These are phyloP conservation scores for Montipora capitata DNA, from an alignment of 92 coral and sea anemone genomes.

Conservation along the genomic window DNA sequence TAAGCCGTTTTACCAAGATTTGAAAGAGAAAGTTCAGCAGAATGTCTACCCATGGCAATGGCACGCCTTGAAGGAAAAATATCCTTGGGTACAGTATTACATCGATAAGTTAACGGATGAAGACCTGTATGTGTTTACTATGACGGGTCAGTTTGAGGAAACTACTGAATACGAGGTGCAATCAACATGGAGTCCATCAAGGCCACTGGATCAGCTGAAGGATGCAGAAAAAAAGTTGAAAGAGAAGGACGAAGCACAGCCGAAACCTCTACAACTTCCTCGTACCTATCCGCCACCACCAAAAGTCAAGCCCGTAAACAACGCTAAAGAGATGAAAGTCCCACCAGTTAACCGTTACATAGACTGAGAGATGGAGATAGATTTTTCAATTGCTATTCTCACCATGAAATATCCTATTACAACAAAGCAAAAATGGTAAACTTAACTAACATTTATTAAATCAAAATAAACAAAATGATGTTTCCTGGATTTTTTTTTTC, in stretches of 20 bases:
- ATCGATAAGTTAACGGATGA: conserved; percentile 40
- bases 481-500: no score
- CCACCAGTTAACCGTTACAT: no score
- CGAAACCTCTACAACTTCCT: conserved; percentile 10
- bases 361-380: no score
- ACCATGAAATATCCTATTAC: no score
- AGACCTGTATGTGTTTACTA: conserved; percentile 42
- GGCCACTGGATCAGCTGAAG: conserved; percentile 1
- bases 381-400: no score
- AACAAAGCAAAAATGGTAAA: no score
- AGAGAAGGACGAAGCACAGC: neutral
- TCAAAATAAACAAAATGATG: no score
- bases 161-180: conserved; percentile 36
- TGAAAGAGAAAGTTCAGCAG: conserved; percentile 54
- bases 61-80: conserved; percentile 54
- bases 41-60: conserved; percentile 69
- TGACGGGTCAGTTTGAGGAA: conserved; percentile 52
- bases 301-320: no score
- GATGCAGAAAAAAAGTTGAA: conserved; percentile 1
- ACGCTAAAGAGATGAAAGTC: no score
- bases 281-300: conserved; percentile 20
- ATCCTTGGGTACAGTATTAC: conserved; percentile 14
- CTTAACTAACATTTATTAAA: no score
- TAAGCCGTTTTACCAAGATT: conserved; percentile 66
- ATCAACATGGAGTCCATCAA: conserved; percentile 34